Conservation (phyloP, 2,888 invertebrate species). For the Muschampia staudingeri region DNA sequence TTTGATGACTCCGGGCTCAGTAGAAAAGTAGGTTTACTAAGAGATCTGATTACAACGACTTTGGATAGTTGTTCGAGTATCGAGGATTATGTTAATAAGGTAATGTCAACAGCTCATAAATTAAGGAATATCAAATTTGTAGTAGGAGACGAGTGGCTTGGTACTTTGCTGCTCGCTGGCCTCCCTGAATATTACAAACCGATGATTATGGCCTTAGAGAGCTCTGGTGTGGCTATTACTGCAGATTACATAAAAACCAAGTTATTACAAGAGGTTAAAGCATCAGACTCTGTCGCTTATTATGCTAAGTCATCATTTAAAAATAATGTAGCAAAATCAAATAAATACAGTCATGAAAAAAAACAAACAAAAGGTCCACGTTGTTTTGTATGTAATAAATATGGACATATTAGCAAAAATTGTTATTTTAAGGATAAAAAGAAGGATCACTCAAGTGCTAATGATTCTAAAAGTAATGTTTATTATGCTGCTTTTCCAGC, state of each 20-base stretch:
- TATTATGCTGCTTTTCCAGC: too few relatives aligned
- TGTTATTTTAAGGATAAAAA: too few relatives aligned
- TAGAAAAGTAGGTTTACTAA: neutral
- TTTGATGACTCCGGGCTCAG: neutral
- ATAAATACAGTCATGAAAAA: too few relatives aligned
- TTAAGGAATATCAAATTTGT: neutral
- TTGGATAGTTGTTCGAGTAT: neutral
- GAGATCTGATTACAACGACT: neutral
- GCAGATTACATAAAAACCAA: neutral
- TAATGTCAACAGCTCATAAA: neutral
- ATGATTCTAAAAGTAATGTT: too few relatives aligned
- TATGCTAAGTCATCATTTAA: neutral
- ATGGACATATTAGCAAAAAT: too few relatives aligned
- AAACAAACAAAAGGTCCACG: too few relatives aligned
- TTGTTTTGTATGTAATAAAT: too few relatives aligned
- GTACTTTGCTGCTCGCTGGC: neutral
- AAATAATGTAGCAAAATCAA: too few relatives aligned
- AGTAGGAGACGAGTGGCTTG: neutral
- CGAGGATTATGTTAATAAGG: neutral
- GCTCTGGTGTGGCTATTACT: neutral
- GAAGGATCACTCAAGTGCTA: too few relatives aligned
- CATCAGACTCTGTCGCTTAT: neutral
- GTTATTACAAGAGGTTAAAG: neutral
- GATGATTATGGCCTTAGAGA: neutral
- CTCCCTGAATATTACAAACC: neutral